Evolutionary conservation across 2,888 invertebrate species (phyloP).

Genomic region (Stenchaetothrips biformis): DNA sequence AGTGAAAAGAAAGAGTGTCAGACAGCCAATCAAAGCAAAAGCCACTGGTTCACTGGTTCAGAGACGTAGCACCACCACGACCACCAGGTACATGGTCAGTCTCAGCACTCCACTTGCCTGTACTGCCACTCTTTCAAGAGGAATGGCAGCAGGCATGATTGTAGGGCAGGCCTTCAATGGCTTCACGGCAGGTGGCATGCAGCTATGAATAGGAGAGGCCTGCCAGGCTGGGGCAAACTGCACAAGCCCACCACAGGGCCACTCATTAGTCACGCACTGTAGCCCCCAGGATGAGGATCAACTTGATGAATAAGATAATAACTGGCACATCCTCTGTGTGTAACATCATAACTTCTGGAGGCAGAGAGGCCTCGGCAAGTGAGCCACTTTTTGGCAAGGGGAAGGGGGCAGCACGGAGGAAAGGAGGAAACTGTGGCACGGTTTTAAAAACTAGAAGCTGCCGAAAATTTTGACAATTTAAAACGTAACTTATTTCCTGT

Average conservation of each 20-base stretch:
- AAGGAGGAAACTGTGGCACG: too few species aligned
- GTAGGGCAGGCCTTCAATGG: neutral
- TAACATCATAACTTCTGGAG: neutral
- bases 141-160: neutral
- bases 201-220: neutral
- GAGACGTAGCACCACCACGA: too few species aligned
- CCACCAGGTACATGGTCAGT: too few species aligned
- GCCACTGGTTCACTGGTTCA: neutral
- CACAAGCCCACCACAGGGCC: neutral
- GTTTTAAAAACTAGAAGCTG: neutral
- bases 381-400: too few species aligned
- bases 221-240: neutral
- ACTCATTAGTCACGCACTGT: constrained; percentile 11
- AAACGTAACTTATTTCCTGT: too few species aligned
- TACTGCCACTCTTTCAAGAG: too few species aligned
- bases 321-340: constrained; percentile 13
- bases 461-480: neutral
- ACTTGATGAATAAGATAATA: constrained; percentile 18
- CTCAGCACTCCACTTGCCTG: too few species aligned
- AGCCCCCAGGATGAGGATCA: constrained; percentile 1
- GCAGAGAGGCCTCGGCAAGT: neutral
- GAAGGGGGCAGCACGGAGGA: too few species aligned
- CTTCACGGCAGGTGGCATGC: neutral
- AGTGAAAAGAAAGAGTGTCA: neutral
- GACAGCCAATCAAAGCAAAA: neutral